Base-by-base conservation (phyloP, 2,797 vertebrate genomes). In the Platyrinchus mystaceus region DNA sequence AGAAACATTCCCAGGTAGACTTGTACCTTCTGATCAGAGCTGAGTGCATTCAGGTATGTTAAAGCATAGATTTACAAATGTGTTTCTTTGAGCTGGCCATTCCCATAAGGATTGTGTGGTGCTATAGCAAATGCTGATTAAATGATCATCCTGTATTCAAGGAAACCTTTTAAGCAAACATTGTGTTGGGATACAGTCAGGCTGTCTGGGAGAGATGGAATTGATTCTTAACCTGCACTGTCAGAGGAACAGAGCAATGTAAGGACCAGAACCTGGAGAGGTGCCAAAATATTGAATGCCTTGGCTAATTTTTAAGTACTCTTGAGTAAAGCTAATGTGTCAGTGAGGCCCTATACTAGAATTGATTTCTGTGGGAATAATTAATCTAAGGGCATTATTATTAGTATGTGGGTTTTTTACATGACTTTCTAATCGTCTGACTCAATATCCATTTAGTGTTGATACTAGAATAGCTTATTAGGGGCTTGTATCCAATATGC, bases 381-480 rank as follows among this genome's bases (percentile, higher is more conserved):
- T 87, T 94, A 94, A 93, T 95, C 47, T 82, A 74, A 95, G 78
- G 80, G 86, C 60, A 83, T 53, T 84, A 73, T 84, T 89, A 82
- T 27, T 82, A 64, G 7, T 67, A 68, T 66, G 84, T 52, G 74
- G 34, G 5, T 36, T 90, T 93, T 95, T 93, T 91, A 78, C 20
- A 10, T 92, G 67, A 67, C 70, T 90, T 60, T 28, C 32, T 81
- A 30, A 36, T 79, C 1, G 2, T 79, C 59, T 93, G 64, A 90
- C 75, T 95, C 27, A 9, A 28, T 81, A 90, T 27, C 55, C 15
- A 16, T 63, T 86, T 84, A 67, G 32, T 55, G 28, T 68, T 94
- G 71, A 56, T 73, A 28, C 66, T 5, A 69, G 43, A 28, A 26
- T 4, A 59, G 41, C 50, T 93, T 75, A 44, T 71, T 30, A 62